phyloP scores from a whole-genome alignment of 2,888 invertebrate species.

The Choristoneura rosaceana region DNA sequence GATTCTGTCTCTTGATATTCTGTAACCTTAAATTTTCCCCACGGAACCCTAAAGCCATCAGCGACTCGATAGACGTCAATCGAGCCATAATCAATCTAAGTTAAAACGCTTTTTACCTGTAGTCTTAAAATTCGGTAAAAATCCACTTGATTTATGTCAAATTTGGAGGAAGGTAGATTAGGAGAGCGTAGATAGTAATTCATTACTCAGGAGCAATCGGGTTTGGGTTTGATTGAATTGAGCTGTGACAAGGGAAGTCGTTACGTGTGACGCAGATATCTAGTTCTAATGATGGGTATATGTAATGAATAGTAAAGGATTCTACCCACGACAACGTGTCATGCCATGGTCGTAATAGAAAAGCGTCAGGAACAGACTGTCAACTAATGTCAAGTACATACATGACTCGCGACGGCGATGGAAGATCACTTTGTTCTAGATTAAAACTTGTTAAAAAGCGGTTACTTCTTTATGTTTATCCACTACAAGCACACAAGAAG shows the following conservation, averaged over 20 bases:
- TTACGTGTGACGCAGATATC: not conserved
- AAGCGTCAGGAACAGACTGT: no score
- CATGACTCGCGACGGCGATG: no score
- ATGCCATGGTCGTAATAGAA: no score
- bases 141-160: slow-evolving; percentile 23
- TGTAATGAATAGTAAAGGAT: no score
- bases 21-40: not conserved
- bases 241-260: not conserved
- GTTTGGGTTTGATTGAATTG: not conserved
- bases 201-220: not conserved
- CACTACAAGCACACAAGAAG: no score
- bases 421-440: no score
- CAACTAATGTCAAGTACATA: no score
- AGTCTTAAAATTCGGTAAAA: slow-evolving; percentile 28
- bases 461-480: no score
- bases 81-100: slow-evolving; percentile 33
- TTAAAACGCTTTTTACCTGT: slow-evolving; percentile 19
- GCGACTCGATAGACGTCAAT: not conserved
- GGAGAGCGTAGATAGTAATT: slow-evolving; percentile 1
- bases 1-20: no score
- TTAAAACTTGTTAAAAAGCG: no score
- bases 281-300: no score
- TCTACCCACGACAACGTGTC: no score
- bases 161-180: slow-evolving; percentile 9
- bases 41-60: slow-evolving; percentile 10